Evolutionary conservation across 2,888 invertebrate species (phyloP).

Genomic region (Amphimallon solstitiale): DNA sequence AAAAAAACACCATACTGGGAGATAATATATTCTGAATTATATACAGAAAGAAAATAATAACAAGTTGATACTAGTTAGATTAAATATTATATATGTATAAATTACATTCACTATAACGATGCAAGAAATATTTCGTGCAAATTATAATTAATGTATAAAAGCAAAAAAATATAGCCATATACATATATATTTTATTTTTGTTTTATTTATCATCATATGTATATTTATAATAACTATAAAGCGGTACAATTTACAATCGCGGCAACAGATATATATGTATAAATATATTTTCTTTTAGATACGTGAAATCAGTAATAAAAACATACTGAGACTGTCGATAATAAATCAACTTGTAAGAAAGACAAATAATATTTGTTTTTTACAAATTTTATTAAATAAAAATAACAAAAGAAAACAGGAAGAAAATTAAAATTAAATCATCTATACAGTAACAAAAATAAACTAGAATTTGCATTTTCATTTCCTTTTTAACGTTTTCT

Average conservation of each 20-base stretch:
- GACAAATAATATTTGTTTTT: slow-evolving; percentile 27
- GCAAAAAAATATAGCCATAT: slow-evolving; percentile 33
- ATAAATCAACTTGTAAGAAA: slow-evolving; percentile 25
- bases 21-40: slow-evolving; percentile 41
- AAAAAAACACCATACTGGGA: slow-evolving; percentile 35
- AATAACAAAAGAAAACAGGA: slow-evolving; percentile 37
- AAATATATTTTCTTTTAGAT: slow-evolving; percentile 7
- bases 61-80: slow-evolving; percentile 35
- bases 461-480: slow-evolving; percentile 35
- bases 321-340: background rate
- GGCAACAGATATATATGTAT: slow-evolving; percentile 21
- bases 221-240: slow-evolving; percentile 29
- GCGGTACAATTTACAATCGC: slow-evolving; percentile 33
- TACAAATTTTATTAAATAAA: slow-evolving; percentile 35
- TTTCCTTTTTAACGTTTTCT: slow-evolving; percentile 11
- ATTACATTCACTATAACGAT: slow-evolving; percentile 31
- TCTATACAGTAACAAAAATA: slow-evolving; percentile 41
- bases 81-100: slow-evolving; percentile 33
- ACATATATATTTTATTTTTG: slow-evolving; percentile 17
- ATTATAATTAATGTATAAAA: slow-evolving; percentile 28
- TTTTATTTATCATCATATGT: slow-evolving; percentile 22
- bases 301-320: slow-evolving; percentile 11
- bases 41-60: slow-evolving; percentile 40
- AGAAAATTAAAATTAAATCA: slow-evolving; percentile 35
- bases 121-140: slow-evolving; percentile 31